phyloP scores from a whole-genome alignment of 92 coral and sea anemone genomes.

The Porites rus region DNA sequence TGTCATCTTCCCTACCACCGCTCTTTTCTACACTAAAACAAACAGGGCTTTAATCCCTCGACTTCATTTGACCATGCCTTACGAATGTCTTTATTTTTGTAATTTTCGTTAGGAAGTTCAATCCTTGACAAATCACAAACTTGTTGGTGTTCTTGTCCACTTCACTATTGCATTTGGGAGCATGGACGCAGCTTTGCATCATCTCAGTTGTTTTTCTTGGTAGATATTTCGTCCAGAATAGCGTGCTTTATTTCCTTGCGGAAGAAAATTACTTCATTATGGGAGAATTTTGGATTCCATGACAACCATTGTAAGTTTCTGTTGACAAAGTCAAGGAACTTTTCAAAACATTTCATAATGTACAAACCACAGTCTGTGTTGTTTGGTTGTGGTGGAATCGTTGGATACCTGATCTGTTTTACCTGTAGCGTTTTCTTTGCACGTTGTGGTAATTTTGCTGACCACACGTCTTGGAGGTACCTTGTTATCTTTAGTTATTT shows the following conservation, averaged over 20 bases:
- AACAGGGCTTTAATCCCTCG: background rate
- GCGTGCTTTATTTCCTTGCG: background rate
- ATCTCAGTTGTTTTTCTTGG: slow-evolving; percentile 19
- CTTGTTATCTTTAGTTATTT: no score
- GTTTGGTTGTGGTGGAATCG: no score
- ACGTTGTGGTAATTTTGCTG: no score
- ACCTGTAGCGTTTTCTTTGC: no score
- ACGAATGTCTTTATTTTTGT: slow-evolving; percentile 15
- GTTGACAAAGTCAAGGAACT: background rate
- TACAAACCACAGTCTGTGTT: no score
- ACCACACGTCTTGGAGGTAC: no score
- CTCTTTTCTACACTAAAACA: background rate
- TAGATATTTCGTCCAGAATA: slow-evolving; percentile 4
- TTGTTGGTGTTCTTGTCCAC: slow-evolving; percentile 24
- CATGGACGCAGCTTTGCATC: background rate
- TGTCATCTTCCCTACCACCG: background rate
- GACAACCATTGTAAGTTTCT: background rate
- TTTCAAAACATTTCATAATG: no score
- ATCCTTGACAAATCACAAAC: slow-evolving; percentile 20
- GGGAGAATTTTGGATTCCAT: background rate
- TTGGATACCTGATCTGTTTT: no score
- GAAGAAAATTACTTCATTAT: slow-evolving; percentile 10
- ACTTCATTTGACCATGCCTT: slow-evolving; percentile 21
- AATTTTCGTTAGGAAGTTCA: background rate
- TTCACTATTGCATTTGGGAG: background rate